Evolutionary conservation across 2,797 vertebrate genomes (phyloP).

Genomic region (Salmo trutta): DNA sequence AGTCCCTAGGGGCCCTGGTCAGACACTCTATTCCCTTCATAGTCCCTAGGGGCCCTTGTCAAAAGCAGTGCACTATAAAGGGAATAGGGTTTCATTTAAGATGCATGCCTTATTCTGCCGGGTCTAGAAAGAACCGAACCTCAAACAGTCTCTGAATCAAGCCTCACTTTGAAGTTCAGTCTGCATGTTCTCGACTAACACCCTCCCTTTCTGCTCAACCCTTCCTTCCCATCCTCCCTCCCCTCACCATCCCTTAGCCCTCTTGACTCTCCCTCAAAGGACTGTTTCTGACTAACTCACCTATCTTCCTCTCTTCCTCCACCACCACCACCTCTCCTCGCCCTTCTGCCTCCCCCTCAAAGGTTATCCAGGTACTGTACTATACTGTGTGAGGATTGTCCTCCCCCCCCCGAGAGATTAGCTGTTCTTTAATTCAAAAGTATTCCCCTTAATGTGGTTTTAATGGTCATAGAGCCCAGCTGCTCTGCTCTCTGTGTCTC

Average conservation of each 20-base stretch:
- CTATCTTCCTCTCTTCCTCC: not conserved
- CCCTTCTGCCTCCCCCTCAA: constrained; percentile 25
- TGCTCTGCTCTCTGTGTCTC: constrained; percentile 52
- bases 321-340: not conserved
- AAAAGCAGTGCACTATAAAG: not conserved
- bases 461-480: constrained; percentile 76
- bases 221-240: not conserved
- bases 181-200: constrained; percentile 60
- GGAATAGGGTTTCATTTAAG: not conserved
- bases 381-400: constrained; percentile 73
- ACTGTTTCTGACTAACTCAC: constrained; percentile 2
- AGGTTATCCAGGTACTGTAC: constrained; percentile 64
- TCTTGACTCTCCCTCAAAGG: constrained; percentile 18
- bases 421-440: constrained; percentile 89
- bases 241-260: constrained; percentile 55
- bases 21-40: too few species aligned
- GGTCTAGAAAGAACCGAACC: constrained; percentile 53
- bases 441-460: constrained; percentile 79
- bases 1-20: too few species aligned
- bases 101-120: constrained; percentile 49
- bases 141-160: constrained; percentile 61
- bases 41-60: not conserved
- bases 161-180: constrained; percentile 72
- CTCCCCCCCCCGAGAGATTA: constrained; percentile 73
- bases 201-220: constrained; percentile 18